These are phyloP conservation scores for Diachasmimorpha longicaudata DNA, from an alignment of 1,140 invertebrate genomes.

Conservation along the genomic window DNA sequence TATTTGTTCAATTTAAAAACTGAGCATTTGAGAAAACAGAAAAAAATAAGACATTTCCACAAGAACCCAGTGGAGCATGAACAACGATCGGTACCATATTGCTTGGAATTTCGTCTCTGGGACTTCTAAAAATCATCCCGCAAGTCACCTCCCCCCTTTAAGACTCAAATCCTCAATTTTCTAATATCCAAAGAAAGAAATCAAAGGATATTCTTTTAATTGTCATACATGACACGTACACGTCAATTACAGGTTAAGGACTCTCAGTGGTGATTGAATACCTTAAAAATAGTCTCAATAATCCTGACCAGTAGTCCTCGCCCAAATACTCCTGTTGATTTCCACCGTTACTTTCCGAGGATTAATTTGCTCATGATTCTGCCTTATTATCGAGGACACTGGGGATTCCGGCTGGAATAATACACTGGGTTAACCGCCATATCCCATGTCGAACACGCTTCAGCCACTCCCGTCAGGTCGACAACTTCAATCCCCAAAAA, in stretches of 20 bases:
- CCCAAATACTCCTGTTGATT: background rate
- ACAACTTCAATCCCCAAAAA: background rate
- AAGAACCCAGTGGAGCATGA: no score
- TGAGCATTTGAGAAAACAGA: no score
- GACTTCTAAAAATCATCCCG: no score
- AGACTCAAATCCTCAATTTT: no score
- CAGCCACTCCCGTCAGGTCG: slow-evolving; percentile 30
- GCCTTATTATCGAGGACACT: background rate
- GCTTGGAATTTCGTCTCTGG: no score
- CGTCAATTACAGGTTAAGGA: background rate
- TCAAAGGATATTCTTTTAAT: background rate
- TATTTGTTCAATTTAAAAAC: no score
- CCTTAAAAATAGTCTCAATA: background rate
- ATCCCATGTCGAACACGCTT: slow-evolving; percentile 23
- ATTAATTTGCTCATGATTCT: background rate
- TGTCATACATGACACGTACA: background rate
- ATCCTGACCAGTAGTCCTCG: background rate
- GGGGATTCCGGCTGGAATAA: background rate
- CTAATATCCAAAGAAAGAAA: no score
- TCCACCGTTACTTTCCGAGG: background rate
- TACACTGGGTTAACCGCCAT: background rate
- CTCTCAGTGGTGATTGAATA: background rate
- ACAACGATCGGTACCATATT: no score
- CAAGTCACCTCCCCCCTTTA: no score
- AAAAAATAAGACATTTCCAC: no score